Evolutionary conservation across 2,797 vertebrate genomes (phyloP).

Genomic region (Sorex maritimensis): DNA sequence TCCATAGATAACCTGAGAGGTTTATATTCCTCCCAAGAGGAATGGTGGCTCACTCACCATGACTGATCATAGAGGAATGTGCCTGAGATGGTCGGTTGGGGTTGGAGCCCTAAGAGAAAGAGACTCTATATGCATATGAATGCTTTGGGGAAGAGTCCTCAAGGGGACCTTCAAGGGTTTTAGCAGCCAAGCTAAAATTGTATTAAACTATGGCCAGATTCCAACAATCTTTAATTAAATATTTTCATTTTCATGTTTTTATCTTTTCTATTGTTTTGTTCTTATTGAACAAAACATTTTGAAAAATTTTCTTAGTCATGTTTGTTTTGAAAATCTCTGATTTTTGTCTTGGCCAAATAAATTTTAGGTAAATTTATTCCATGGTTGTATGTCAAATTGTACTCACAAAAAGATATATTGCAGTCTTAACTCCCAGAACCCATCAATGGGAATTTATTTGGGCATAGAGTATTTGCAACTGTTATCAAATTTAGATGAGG

Average conservation of each 20-base stretch:
- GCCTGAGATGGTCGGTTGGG: rapidly evolving
- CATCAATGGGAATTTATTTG: neutral
- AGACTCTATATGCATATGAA: neutral
- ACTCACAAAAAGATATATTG: neutral
- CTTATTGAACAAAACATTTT: neutral
- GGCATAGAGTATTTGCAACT: neutral
- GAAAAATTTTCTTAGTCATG: neutral
- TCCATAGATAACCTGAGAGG: no score
- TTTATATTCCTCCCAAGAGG: neutral
- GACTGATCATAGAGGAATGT: neutral
- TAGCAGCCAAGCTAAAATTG: neutral
- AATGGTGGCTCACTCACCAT: no score
- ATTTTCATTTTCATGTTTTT: constrained; percentile 17
- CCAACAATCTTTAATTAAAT: neutral
- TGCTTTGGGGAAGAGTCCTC: no score
- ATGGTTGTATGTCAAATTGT: neutral
- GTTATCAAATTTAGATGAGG: neutral
- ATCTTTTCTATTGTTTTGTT: neutral
- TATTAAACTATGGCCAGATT: neutral
- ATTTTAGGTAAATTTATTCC: neutral
- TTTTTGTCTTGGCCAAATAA: constrained; percentile 15
- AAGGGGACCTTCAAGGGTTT: neutral
- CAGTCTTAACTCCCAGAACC: neutral
- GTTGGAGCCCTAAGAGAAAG: neutral
- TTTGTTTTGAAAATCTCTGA: constrained; percentile 39